A percentile compares a stretch with the other conserved stretches of the same genome.
These are phyloP conservation scores for Actenoides hombroni DNA, from an alignment of 2,113 vertebrate genomes.

Conservation along the genomic window DNA sequence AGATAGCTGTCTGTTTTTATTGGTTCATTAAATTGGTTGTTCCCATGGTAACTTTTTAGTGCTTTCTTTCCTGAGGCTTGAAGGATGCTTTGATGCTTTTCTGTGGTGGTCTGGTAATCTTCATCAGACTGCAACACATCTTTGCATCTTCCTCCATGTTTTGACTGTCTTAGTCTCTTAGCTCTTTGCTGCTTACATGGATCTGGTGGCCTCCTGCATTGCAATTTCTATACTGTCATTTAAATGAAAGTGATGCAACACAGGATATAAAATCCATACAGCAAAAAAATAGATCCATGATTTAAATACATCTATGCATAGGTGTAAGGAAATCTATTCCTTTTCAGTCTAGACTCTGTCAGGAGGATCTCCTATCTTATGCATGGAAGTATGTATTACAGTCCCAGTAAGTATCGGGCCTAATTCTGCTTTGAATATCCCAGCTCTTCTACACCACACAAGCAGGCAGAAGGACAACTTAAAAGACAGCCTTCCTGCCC, in stretches of 20 bases:
- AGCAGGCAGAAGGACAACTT: neutral
- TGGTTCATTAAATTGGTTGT: constrained; percentile 73
- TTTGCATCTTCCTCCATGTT: constrained; percentile 35
- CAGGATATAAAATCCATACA: neutral
- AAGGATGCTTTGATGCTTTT: constrained; percentile 69
- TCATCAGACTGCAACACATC: constrained; percentile 54
- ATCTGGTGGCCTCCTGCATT: neutral
- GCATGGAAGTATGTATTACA: neutral
- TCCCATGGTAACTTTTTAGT: constrained; percentile 72
- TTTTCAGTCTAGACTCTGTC: neutral
- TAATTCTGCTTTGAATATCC: neutral
- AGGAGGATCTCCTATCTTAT: neutral
- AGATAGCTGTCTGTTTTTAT: constrained; percentile 69
- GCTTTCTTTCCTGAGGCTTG: constrained; percentile 60
- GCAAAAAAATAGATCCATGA: neutral
- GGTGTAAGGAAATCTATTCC: neutral
- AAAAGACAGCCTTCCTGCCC: neutral
- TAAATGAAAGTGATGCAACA: neutral
- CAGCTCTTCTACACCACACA: neutral
- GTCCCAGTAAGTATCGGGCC: neutral
- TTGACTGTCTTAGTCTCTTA: constrained; percentile 51
- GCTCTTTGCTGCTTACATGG: constrained; percentile 16
- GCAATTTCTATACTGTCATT: neutral
- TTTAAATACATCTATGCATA: neutral
- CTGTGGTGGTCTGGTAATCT: constrained; percentile 69